phyloP scores from a whole-genome alignment of 2,113 vertebrate species.

The Lycaon pictus region DNA sequence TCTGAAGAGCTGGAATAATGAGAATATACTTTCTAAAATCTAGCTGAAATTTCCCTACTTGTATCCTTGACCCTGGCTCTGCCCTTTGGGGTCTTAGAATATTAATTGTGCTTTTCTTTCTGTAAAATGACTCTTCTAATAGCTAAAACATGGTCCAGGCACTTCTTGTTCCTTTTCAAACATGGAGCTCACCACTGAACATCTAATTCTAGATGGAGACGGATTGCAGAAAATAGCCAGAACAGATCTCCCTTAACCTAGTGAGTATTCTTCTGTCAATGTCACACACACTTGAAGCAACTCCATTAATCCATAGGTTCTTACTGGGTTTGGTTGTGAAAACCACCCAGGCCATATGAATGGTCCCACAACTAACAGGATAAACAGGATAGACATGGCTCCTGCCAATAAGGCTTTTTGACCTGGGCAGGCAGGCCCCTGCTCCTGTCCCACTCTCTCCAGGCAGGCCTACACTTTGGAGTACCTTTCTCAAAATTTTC shows the following conservation, averaged over 20 bases:
- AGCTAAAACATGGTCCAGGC: not conserved
- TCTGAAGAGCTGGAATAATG: not conserved
- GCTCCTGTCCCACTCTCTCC: not conserved
- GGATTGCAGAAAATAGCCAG: not conserved
- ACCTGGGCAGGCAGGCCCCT: not conserved
- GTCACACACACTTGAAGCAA: not conserved
- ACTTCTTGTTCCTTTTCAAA: not conserved
- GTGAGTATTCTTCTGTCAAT: not conserved
- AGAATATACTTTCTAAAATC: slow-evolving; percentile 24
- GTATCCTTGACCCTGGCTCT: not conserved
- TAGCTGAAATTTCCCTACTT: not conserved
- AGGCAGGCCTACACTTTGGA: not conserved
- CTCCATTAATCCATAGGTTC: not conserved
- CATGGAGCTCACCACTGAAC: not conserved
- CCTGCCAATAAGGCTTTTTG: not conserved
- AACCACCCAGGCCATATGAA: not conserved
- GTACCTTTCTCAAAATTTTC: not conserved
- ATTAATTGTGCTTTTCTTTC: slow-evolving; percentile 33
- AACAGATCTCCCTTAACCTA: not conserved
- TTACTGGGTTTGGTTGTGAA: not conserved
- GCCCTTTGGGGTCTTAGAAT: not conserved
- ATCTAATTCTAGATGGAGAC: not conserved
- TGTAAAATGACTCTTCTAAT: not conserved
- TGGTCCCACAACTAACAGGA: not conserved
- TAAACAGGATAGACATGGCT: too few species aligned